Conservation (phyloP, 2,888 invertebrate genomes). For the Drosophila tanythrix region DNA sequence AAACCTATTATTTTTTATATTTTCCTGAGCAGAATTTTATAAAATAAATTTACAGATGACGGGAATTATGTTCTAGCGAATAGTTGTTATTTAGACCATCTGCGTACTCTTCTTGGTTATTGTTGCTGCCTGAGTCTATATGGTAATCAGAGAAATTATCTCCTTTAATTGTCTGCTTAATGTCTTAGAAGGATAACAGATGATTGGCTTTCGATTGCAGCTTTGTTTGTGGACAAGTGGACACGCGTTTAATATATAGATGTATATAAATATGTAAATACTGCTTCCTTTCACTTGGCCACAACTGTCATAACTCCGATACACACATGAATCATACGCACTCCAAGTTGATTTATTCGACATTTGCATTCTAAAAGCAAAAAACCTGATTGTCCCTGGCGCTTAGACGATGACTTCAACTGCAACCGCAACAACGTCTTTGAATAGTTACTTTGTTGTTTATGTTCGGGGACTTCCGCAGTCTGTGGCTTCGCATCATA, state of each 20-base stretch:
- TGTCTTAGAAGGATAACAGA: no score
- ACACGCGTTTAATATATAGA: not conserved
- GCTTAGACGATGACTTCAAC: slow-evolving; percentile 36
- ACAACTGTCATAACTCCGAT: slow-evolving; percentile 33
- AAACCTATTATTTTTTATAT: not conserved
- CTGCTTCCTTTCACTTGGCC: not conserved
- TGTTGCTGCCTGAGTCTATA: no score
- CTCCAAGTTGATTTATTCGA: slow-evolving; percentile 55
- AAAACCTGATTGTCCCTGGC: slow-evolving; percentile 45
- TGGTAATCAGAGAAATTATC: no score
- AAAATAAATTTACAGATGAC: no score
- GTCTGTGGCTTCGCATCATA: slow-evolving; percentile 15
- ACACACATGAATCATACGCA: slow-evolving; percentile 58
- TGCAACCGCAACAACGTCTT: slow-evolving; percentile 7
- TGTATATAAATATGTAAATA: not conserved
- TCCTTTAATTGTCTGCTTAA: no score
- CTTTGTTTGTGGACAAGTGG: no score
- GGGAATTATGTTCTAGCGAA: no score
- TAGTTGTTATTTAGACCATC: no score
- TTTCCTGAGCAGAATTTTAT: no score
- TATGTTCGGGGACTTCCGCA: slow-evolving; percentile 51
- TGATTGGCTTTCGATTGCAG: no score
- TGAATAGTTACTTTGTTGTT: slow-evolving; percentile 45
- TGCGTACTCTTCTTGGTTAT: no score
- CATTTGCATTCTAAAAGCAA: slow-evolving; percentile 57